Conservation (phyloP, 2,113 vertebrate genomes). For the Rhinogobius similis region DNA sequence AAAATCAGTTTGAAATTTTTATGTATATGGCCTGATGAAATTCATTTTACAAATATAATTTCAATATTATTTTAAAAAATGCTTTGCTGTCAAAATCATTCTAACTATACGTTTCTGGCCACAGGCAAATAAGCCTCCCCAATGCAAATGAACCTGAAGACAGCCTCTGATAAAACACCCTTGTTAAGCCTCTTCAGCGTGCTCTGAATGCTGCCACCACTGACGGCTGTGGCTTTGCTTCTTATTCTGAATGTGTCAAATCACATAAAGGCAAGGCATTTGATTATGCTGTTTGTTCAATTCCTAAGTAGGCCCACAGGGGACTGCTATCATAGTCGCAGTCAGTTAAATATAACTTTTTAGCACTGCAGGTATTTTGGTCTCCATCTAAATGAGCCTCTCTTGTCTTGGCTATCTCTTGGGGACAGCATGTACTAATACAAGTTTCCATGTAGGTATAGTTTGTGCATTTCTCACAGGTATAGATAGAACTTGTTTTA, state of each 20-base stretch:
- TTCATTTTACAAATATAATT: slow-evolving; percentile 8
- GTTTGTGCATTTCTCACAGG: background rate
- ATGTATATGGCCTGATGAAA: slow-evolving; percentile 8
- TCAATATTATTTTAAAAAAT: slow-evolving; percentile 3
- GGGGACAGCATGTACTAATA: slow-evolving; percentile 10
- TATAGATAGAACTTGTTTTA: slow-evolving; percentile 23
- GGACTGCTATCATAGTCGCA: background rate
- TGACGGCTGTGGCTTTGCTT: slow-evolving; percentile 18
- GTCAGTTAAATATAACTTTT: slow-evolving; percentile 8
- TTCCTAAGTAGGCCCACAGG: background rate
- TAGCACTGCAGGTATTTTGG: slow-evolving; percentile 8
- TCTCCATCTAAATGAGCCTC: slow-evolving; percentile 7
- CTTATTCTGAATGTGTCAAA: slow-evolving; percentile 8
- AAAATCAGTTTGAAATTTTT: no score
- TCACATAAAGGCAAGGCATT: slow-evolving; percentile 12
- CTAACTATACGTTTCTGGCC: background rate
- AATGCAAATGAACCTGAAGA: slow-evolving; percentile 46
- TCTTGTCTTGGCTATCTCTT: background rate
- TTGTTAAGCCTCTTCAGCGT: slow-evolving; percentile 12
- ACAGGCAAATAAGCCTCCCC: slow-evolving; percentile 38
- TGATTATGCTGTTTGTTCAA: background rate
- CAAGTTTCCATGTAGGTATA: slow-evolving; percentile 5
- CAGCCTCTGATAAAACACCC: slow-evolving; percentile 8
- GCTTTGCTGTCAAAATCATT: slow-evolving; percentile 15
- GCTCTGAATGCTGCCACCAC: slow-evolving; percentile 15